phyloP scores from a whole-genome alignment of 1,140 invertebrate genomes.

The Brachionus sp. region DNA sequence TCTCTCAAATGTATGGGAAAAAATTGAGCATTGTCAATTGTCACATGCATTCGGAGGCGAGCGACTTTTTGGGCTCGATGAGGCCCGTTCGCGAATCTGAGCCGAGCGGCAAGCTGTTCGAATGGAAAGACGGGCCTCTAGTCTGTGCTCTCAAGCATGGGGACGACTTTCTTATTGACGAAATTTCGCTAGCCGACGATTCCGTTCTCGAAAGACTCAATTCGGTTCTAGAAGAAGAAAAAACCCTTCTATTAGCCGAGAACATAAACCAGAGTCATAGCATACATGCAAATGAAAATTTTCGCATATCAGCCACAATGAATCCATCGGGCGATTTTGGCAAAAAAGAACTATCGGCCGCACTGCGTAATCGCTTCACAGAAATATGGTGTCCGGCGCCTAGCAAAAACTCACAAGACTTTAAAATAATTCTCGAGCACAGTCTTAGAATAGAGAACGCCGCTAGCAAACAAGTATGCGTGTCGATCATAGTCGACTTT shows the following conservation, averaged over 20 bases:
- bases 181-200: conserved; percentile 98
- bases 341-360: conserved; percentile 97
- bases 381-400: conserved; percentile 91
- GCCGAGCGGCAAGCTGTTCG: conserved; percentile 71
- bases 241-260: conserved; percentile 83
- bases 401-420: conserved; percentile 68
- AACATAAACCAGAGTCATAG: conserved; percentile 61
- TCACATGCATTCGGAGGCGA: conserved; percentile 96
- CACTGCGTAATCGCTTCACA: conserved; percentile 91
- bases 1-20: conserved; percentile 68
- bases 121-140: conserved; percentile 95
- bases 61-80: conserved; percentile 92
- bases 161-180: conserved; percentile 86
- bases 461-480: neutral
- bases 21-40: conserved; percentile 82
- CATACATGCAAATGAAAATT: conserved; percentile 69
- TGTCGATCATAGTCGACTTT: neutral
- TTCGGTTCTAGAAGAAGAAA: conserved; percentile 88
- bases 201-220: conserved; percentile 96
- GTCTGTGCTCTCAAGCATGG: conserved; percentile 84
- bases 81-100: conserved; percentile 70
- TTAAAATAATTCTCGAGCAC: conserved; percentile 74
- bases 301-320: conserved; percentile 95
- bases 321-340: conserved; percentile 99
- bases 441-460: conserved; percentile 64